These are phyloP conservation scores for Melanargia galathea DNA, from an alignment of 2,888 invertebrate species.

Conservation along the genomic window DNA sequence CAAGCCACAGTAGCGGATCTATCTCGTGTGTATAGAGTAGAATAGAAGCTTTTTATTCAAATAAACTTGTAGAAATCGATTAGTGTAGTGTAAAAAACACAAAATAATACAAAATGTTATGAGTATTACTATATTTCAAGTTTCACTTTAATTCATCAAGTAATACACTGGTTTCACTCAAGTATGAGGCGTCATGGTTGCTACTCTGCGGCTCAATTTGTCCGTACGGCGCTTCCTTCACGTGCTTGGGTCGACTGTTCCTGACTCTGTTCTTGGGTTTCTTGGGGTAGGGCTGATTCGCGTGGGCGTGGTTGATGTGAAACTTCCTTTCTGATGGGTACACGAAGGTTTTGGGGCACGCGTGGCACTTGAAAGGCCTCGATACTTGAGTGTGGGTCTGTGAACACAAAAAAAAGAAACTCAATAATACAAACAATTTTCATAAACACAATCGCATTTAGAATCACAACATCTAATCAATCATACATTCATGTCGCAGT, in stretches of 20 bases:
- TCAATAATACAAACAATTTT: neutral
- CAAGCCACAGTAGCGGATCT: too few species aligned
- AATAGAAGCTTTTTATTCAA: too few species aligned
- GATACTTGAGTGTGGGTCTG: constrained; percentile 11
- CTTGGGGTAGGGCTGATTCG: constrained; percentile 16
- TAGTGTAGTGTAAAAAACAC: too few species aligned
- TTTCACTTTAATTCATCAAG: neutral
- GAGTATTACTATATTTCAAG: too few species aligned
- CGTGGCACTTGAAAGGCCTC: constrained; percentile 8
- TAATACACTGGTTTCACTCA: neutral
- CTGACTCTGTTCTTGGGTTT: neutral
- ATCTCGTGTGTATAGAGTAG: too few species aligned
- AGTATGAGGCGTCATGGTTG: neutral
- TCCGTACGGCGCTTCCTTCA: constrained; percentile 1
- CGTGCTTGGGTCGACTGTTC: neutral
- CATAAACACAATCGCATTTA: neutral
- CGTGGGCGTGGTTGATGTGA: constrained; percentile 7
- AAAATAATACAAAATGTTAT: too few species aligned
- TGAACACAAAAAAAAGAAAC: neutral
- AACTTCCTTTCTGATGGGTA: constrained; percentile 5
- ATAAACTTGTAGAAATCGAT: too few species aligned
- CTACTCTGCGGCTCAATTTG: neutral
- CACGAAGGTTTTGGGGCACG: constrained; percentile 13
- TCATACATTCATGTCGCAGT: neutral
- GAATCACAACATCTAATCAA: too few species aligned